Evolutionary conservation across 2,888 invertebrate species (phyloP), one percentile per base, ranked within the genome.

Genomic region (Portevinia maculata): DNA sequence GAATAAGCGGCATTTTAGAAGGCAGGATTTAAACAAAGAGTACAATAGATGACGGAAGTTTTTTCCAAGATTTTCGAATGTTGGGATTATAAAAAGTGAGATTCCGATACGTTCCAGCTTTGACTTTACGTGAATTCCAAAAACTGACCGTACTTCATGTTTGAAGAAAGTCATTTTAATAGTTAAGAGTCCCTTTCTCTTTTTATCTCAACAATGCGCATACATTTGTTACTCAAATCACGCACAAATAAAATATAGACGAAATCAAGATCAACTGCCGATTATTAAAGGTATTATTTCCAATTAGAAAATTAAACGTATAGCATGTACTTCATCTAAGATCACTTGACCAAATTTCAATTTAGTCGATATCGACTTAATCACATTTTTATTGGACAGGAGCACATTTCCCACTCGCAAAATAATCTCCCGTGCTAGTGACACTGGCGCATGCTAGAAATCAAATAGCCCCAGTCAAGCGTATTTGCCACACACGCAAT

Each of bases 331-430:
- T 21, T 19, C 44, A 37, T 32, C 37, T 8, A n/a, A 60, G 37
- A 59, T 59, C 44, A 9, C 28, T 37, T 39, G 5, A 39, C 15
- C 55, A n/a, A 71, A 53, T 41, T 41, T 24, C 15, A 73, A 46
- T 30, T 52, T 17, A 53, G 39, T 34, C 60, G 39, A 41, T 65
- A 57, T 74, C 73, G 48, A 48, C 37, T 37, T 65, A 64, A 84
- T 79, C 84, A 79, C 84, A 79, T 84, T 84, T 84, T 84, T 79
- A 84, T 84, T 84, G 79, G 79, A 79, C 79, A 79, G 79, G 79
- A 84, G 84, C 84, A 84, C 84, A 84, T 84, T 84, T 69, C 59
- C 79, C 44, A 79, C 41, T 79, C 46, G 78, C 65, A 70, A 57
- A 24, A 24, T 24, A 67, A 67, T 67, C 69, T 55, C 34, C 57